phyloP scores from a whole-genome alignment of 2,888 invertebrate species.

The Melinaea menophilus region DNA sequence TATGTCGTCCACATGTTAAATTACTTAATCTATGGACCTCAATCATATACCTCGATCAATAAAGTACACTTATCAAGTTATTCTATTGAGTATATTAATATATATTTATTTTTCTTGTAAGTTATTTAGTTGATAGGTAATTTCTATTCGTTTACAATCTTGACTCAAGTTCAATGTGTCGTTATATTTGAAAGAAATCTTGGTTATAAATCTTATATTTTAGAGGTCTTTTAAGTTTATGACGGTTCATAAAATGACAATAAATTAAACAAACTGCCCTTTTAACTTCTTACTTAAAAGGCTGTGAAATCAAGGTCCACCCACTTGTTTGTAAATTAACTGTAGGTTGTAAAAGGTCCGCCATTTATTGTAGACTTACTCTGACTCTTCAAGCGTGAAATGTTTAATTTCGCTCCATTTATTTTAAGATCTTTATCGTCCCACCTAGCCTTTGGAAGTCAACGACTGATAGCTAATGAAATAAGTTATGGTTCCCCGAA shows the following conservation, averaged over 20 bases:
- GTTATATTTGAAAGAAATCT: too few relatives aligned
- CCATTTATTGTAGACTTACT: conserved; percentile 17
- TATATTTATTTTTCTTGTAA: conserved; percentile 3
- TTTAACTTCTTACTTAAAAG: conserved; percentile 10
- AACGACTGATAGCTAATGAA: not conserved
- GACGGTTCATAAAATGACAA: not conserved
- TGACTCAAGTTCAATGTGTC: too few relatives aligned
- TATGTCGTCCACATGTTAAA: too few relatives aligned
- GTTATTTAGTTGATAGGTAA: not conserved
- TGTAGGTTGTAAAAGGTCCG: conserved; percentile 17
- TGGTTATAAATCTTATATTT: too few relatives aligned
- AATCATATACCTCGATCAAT: too few relatives aligned
- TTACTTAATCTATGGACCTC: too few relatives aligned
- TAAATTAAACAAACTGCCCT: not conserved
- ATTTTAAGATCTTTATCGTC: conserved; percentile 25
- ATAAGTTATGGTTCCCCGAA: too few relatives aligned
- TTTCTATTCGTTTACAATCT: too few relatives aligned
- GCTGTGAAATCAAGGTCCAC: conserved; percentile 9
- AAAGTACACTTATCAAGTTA: too few relatives aligned
- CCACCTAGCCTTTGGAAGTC: conserved; percentile 8
- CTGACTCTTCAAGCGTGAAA: conserved; percentile 15
- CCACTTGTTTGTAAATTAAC: conserved; percentile 18
- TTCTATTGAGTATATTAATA: too few relatives aligned
- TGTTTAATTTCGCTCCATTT: conserved; percentile 21
- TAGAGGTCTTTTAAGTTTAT: too few relatives aligned